Evolutionary conservation across 2,888 invertebrate species (phyloP).

Genomic region (Monoplex corrugatus): DNA sequence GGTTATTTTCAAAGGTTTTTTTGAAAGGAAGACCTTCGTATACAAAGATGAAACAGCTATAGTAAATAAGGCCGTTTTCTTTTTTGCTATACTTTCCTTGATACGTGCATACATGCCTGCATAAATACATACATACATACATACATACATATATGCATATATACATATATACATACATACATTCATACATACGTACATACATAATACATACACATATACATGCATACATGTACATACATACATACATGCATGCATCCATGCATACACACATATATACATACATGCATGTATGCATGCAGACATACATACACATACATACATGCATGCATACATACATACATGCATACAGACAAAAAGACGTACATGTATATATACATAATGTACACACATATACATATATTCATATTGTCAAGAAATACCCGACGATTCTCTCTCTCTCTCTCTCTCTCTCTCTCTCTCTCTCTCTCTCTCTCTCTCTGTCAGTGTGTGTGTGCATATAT

Average conservation of each 20-base stretch:
- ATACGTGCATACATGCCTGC: background rate
- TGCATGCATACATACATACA: slow-evolving; percentile 10
- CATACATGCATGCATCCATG: background rate
- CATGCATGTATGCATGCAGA: background rate
- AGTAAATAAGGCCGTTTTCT: too few relatives aligned
- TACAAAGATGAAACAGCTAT: too few relatives aligned
- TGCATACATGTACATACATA: background rate
- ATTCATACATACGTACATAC: background rate
- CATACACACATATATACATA: slow-evolving; percentile 24
- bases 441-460: too few relatives aligned
- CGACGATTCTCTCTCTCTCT: too few relatives aligned
- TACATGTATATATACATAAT: background rate
- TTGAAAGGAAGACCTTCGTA: too few relatives aligned
- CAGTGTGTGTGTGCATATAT: too few relatives aligned
- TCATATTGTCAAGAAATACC: too few relatives aligned
- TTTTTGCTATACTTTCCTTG: too few relatives aligned
- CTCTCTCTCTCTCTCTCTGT: too few relatives aligned
- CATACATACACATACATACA: slow-evolving; percentile 25
- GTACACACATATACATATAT: too few relatives aligned
- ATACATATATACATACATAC: slow-evolving; percentile 8
- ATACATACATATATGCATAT: background rate
- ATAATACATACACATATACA: background rate
- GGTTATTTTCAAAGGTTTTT: too few relatives aligned
- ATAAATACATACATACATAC: background rate
- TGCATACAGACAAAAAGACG: background rate